Conservation (phyloP, 2,113 vertebrate species). For the Callocephalon fimbriatum region DNA sequence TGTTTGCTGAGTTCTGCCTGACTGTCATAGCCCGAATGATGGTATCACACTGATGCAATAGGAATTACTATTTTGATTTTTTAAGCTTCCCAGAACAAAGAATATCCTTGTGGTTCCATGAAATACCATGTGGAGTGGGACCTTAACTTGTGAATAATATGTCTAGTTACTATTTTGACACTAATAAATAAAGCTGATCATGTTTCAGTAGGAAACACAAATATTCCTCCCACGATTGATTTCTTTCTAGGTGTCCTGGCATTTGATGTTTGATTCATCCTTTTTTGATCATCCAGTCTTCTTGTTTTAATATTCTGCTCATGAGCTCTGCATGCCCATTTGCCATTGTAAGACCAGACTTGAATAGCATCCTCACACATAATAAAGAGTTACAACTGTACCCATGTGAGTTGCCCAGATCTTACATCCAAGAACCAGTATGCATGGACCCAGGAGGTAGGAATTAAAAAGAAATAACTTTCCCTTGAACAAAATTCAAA, state of each 20-base stretch:
- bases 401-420: accelerated
- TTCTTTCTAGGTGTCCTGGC: neutral
- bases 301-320: neutral
- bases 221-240: neutral
- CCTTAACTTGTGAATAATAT: neutral
- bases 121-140: neutral
- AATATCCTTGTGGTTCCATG: neutral
- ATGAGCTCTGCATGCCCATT: neutral
- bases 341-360: no score
- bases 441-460: neutral
- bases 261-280: neutral
- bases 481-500: neutral
- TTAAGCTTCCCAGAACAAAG: neutral
- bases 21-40: neutral
- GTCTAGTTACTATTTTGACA: neutral
- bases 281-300: neutral
- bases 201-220: neutral
- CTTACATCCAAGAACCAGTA: neutral
- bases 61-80: neutral
- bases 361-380: neutral
- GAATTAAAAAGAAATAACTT: neutral
- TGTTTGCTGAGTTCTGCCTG: neutral
- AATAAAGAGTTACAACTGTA: neutral
- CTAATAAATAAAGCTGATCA: neutral
- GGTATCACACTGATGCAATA: neutral